Percentiles rank a stretch among this genome's conserved stretches.
Evolutionary conservation across 2,113 vertebrate species (phyloP).

Genomic region (Jacana jacana): DNA sequence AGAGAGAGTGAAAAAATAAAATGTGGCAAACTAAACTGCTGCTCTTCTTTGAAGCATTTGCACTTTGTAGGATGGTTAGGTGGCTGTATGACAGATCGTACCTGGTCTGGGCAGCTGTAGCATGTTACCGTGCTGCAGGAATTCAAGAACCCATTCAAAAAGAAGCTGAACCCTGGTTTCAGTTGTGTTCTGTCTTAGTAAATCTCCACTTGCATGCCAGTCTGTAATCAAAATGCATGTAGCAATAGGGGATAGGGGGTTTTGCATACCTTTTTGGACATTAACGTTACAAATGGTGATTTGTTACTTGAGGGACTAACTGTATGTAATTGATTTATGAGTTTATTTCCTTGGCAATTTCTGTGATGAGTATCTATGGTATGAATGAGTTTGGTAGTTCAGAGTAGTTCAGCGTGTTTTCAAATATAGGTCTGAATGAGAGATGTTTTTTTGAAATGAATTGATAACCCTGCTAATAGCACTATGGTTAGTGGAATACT

Average conservation of each 20-base stretch:
- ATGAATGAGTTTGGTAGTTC: not conserved
- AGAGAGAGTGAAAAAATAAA: not conserved
- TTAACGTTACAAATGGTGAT: not conserved
- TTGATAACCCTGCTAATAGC: not conserved
- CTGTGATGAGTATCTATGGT: not conserved
- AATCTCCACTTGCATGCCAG: not conserved
- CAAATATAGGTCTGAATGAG: not conserved
- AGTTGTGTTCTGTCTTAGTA: not conserved
- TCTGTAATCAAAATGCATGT: not conserved
- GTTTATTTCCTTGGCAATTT: not conserved
- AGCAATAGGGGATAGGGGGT: fast-evolving
- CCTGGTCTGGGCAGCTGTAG: not conserved
- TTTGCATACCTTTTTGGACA: not conserved
- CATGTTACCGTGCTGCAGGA: not conserved
- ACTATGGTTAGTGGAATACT: not conserved
- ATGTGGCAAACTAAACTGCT: not conserved
- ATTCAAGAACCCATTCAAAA: not conserved
- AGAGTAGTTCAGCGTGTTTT: not conserved
- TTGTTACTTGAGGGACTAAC: not conserved
- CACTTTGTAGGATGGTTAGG: not conserved
- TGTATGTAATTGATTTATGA: not conserved
- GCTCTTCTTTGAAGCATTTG: not conserved
- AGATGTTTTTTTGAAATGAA: not conserved
- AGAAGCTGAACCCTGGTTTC: not conserved
- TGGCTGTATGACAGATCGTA: not conserved